These are phyloP conservation scores for Tinea pellionella DNA, from an alignment of 2,888 invertebrate species.

Conservation along the genomic window DNA sequence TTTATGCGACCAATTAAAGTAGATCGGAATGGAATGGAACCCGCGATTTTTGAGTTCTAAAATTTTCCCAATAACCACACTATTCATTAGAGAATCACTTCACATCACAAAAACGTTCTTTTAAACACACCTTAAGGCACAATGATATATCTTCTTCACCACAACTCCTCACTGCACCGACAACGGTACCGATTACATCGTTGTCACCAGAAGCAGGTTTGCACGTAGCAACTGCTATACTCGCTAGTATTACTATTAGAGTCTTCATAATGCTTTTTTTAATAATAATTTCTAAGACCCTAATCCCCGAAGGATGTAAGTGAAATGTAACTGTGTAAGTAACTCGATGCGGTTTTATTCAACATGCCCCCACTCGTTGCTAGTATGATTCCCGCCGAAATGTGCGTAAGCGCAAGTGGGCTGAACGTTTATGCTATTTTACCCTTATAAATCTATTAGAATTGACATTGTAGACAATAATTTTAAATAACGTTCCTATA, in stretches of 20 bases:
- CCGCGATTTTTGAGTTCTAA: no score
- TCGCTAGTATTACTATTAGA: constrained; percentile 56
- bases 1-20: no score
- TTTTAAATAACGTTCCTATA: constrained; percentile 16
- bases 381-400: constrained; percentile 26
- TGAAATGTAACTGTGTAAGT: constrained; percentile 48
- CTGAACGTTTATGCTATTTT: constrained; percentile 17
- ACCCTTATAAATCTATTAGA: constrained; percentile 24
- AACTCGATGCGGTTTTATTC: constrained; percentile 55
- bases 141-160: constrained; percentile 75
- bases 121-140: constrained; percentile 77
- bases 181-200: constrained; percentile 69
- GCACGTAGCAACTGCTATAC: constrained; percentile 54
- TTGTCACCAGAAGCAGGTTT: constrained; percentile 61
- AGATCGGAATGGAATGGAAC: no score
- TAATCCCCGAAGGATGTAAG: constrained; percentile 32
- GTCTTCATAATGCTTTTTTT: constrained; percentile 48
- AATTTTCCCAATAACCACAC: no score
- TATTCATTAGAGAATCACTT: not conserved
- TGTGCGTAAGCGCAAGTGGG: constrained; percentile 31
- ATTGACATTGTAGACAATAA: constrained; percentile 21
- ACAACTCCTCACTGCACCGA: constrained; percentile 77
- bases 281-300: constrained; percentile 13
- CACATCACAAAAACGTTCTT: not conserved
- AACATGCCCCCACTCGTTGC: constrained; percentile 39